These are phyloP conservation scores for Dryococelus australis DNA, from an alignment of 2,888 invertebrate species.

Conservation along the genomic window DNA sequence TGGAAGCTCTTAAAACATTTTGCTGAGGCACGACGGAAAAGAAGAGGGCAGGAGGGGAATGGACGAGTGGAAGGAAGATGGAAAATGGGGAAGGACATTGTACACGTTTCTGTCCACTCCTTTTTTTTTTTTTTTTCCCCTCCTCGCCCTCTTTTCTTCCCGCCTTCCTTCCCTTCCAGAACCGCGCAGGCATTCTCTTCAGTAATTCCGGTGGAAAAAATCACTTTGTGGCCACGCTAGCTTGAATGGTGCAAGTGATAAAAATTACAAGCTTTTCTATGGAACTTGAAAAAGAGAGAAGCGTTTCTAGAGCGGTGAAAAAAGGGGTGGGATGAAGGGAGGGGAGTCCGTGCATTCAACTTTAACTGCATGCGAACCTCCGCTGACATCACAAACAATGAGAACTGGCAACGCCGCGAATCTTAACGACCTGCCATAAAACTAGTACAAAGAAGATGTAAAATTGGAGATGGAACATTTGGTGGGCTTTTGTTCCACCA, in stretches of 20 bases:
- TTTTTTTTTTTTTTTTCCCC: too few species aligned
- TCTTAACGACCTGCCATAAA: conserved; percentile 1
- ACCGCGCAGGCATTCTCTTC: conserved; percentile 1
- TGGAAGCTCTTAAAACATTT: conserved; percentile 13
- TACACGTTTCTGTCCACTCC: not conserved
- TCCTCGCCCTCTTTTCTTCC: not conserved
- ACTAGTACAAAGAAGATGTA: conserved; percentile 10
- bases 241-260: not conserved
- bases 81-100: not conserved
- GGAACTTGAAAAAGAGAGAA: not conserved
- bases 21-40: not conserved
- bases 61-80: not conserved
- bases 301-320: not conserved
- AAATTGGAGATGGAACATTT: conserved; percentile 11
- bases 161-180: not conserved
- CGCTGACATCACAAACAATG: conserved; percentile 10
- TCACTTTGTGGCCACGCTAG: conserved; percentile 8
- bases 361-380: not conserved
- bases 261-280: conserved; percentile 16
- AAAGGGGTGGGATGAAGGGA: not conserved
- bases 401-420: not conserved
- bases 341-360: not conserved
- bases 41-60: not conserved
- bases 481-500: not conserved
- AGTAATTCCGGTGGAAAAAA: conserved; percentile 7